Percentiles rank a stretch among this genome's conserved stretches.
phyloP scores from a whole-genome alignment of 2,888 invertebrate genomes.

The Nomada fucata region DNA sequence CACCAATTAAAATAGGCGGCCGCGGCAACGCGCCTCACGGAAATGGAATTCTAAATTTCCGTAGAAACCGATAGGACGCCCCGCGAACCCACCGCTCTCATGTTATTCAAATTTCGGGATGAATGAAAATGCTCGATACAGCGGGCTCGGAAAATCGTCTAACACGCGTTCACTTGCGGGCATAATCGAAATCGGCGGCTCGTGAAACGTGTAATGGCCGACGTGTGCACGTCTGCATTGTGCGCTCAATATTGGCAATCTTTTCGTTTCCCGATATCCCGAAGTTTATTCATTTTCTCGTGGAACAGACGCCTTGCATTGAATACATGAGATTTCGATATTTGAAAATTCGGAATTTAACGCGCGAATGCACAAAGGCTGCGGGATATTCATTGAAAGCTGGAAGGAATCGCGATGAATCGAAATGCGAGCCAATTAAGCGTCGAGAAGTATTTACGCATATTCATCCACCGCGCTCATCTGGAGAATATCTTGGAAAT shows the following conservation, averaged over 20 bases:
- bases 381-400: too few species aligned
- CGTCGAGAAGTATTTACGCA: too few species aligned
- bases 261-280: neutral
- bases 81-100: conserved; percentile 64
- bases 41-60: conserved; percentile 49
- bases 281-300: neutral
- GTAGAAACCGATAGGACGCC: conserved; percentile 42
- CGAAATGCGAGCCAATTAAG: too few species aligned
- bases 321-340: neutral
- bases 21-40: neutral
- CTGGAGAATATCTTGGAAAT: neutral
- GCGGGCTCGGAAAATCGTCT: conserved; percentile 49
- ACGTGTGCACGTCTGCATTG: neutral
- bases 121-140: conserved; percentile 76
- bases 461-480: too few species aligned
- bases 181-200: conserved; percentile 43
- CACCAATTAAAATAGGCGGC: conserved; percentile 50
- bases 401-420: too few species aligned
- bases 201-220: conserved; percentile 27
- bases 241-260: neutral
- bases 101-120: conserved; percentile 80
- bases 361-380: too few species aligned
- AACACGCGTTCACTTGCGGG: conserved; percentile 13
- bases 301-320: neutral
- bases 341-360: neutral